phyloP scores from a whole-genome alignment of 2,888 invertebrate genomes.

The Pammene fasciana region DNA sequence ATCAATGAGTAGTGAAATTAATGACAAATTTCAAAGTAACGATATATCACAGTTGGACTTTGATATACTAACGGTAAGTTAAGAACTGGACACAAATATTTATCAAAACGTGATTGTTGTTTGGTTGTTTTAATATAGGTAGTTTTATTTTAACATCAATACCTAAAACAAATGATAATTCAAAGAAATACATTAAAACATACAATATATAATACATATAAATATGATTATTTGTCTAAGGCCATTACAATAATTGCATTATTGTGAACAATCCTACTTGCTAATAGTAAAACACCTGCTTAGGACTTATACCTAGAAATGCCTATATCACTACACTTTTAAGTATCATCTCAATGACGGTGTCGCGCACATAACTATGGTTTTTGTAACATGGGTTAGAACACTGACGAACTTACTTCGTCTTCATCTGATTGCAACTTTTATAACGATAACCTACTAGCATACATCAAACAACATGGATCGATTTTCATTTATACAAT shows the following conservation, averaged over 20 bases:
- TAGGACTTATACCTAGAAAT: slow-evolving; percentile 42
- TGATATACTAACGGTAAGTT: slow-evolving; percentile 56
- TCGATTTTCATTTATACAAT: neutral
- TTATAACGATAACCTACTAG: neutral
- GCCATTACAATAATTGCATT: slow-evolving; percentile 43
- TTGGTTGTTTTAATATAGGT: slow-evolving; percentile 28
- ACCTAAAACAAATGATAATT: slow-evolving; percentile 5
- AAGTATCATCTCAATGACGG: slow-evolving; percentile 36
- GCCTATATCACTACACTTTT: slow-evolving; percentile 42
- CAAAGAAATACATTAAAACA: neutral
- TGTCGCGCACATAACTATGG: neutral
- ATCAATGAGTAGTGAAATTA: slow-evolving; percentile 34
- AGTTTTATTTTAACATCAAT: slow-evolving; percentile 2
- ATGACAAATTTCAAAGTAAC: slow-evolving; percentile 48
- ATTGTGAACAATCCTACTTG: slow-evolving; percentile 39
- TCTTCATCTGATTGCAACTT: too few species aligned
- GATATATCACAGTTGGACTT: slow-evolving; percentile 74
- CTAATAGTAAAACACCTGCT: slow-evolving; percentile 38
- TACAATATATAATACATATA: slow-evolving; percentile 16
- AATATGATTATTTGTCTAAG: slow-evolving; percentile 38
- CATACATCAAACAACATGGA: neutral
- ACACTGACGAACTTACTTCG: too few species aligned
- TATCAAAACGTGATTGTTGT: slow-evolving; percentile 23
- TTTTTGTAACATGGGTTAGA: neutral
- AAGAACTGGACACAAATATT: slow-evolving; percentile 25